Conservation (phyloP, 2,797 vertebrate genomes). For the Myotis findleyi region DNA sequence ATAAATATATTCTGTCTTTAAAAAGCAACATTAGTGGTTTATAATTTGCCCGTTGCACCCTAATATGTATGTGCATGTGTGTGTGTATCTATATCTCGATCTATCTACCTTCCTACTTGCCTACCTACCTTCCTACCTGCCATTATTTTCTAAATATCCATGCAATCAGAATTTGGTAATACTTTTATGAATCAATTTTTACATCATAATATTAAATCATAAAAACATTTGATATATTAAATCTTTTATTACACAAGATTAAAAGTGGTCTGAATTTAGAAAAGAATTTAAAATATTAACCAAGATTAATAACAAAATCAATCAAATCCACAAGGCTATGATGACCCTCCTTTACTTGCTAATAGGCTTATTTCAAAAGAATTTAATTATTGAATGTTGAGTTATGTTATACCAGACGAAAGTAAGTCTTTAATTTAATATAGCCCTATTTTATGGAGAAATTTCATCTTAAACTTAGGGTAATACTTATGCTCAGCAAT, state of each 20-base stretch:
- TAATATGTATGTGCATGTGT: neutral
- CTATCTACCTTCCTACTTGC: neutral
- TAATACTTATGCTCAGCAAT: neutral
- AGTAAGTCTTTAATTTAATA: neutral
- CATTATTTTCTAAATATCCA: neutral
- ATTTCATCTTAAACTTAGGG: neutral
- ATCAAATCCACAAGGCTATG: neutral
- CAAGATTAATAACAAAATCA: constrained; percentile 29
- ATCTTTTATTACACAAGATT: neutral
- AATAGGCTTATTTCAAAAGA: neutral
- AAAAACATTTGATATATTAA: neutral
- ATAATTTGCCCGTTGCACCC: neutral
- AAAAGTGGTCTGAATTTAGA: neutral
- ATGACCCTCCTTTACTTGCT: neutral
- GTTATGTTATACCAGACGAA: neutral
- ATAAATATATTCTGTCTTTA: neutral
- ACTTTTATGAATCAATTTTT: neutral
- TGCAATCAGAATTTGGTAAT: neutral
- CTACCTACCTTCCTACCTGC: neutral
- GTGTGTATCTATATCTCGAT: neutral
- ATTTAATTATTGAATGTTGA: neutral
- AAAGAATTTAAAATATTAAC: constrained; percentile 3
- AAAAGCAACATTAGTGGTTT: neutral
- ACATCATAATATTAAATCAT: neutral
- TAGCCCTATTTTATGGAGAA: neutral